Conservation (phyloP, 2,797 vertebrate species). For the Sebastes flavidus region DNA sequence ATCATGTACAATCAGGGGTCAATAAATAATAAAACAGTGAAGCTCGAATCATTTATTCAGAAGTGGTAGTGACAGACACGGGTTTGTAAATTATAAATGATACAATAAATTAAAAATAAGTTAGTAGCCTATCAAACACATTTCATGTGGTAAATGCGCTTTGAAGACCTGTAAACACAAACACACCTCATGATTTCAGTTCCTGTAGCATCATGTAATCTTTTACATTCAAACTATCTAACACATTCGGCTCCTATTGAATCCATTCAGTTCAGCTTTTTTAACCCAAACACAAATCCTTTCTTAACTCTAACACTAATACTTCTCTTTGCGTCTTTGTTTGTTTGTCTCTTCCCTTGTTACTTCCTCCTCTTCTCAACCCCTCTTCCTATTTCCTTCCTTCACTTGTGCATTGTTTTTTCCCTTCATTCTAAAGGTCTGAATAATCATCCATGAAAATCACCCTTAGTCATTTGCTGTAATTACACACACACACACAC, state of each 20-base stretch:
- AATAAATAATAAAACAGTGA: background rate
- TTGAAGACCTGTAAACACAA: constrained; percentile 8
- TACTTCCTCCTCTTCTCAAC: background rate
- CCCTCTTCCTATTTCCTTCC: background rate
- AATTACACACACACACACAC: background rate
- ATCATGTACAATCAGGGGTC: background rate
- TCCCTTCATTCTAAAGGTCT: background rate
- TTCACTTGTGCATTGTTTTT: background rate
- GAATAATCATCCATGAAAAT: background rate
- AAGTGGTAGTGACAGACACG: constrained; percentile 29
- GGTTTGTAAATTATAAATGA: constrained; percentile 9
- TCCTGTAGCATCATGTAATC: background rate
- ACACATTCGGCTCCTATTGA: background rate
- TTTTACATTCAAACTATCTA: background rate
- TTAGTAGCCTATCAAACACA: background rate
- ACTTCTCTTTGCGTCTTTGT: background rate
- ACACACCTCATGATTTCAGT: constrained; percentile 6
- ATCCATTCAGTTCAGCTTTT: background rate
- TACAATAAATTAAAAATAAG: constrained; percentile 9
- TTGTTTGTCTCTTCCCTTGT: background rate
- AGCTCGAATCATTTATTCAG: constrained; percentile 45
- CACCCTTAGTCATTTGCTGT: background rate
- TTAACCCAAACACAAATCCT: background rate
- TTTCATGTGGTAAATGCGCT: constrained; percentile 3
- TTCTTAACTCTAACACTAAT: background rate